Evolutionary conservation across 2,888 invertebrate genomes (phyloP).

Genomic region (Dicranocentrus wangi): DNA sequence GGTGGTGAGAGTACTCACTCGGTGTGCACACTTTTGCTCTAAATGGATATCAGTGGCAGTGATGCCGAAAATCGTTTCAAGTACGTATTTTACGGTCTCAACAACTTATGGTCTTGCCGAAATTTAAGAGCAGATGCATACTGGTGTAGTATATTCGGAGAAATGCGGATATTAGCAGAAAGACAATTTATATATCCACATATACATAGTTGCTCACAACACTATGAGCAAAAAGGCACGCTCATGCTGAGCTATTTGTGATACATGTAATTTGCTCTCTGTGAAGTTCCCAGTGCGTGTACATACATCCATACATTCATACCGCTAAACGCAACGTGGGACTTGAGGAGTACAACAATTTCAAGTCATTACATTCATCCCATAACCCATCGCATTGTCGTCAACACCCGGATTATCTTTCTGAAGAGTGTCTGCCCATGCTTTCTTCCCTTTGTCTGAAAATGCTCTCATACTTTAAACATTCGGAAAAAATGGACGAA

Average conservation of each 20-base stretch:
- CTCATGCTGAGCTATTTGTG: constrained; percentile 1
- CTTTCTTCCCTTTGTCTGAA: constrained; percentile 1
- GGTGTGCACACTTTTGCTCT: too few relatives aligned
- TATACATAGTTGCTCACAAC: too few relatives aligned
- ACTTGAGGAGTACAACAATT: constrained; percentile 15
- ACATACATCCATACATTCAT: too few relatives aligned
- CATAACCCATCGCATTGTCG: constrained; percentile 44
- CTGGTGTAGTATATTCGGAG: neutral
- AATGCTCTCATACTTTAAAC: constrained; percentile 11
- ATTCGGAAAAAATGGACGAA: constrained; percentile 40
- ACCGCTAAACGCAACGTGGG: neutral
- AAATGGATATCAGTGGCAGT: constrained; percentile 22
- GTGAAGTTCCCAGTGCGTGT: neutral
- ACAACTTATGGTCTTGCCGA: constrained; percentile 34
- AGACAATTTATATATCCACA: too few relatives aligned
- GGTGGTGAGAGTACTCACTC: too few relatives aligned
- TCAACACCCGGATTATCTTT: constrained; percentile 47
- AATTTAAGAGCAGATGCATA: neutral
- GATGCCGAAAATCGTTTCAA: constrained; percentile 36
- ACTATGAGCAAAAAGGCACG: neutral
- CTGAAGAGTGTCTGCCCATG: neutral
- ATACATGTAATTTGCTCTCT: constrained; percentile 4
- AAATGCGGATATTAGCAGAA: constrained; percentile 22
- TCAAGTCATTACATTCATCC: constrained; percentile 46
- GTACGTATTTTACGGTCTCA: constrained; percentile 41